Conservation (phyloP, 2,113 vertebrate genomes). For the Nannobrachium achirus region DNA sequence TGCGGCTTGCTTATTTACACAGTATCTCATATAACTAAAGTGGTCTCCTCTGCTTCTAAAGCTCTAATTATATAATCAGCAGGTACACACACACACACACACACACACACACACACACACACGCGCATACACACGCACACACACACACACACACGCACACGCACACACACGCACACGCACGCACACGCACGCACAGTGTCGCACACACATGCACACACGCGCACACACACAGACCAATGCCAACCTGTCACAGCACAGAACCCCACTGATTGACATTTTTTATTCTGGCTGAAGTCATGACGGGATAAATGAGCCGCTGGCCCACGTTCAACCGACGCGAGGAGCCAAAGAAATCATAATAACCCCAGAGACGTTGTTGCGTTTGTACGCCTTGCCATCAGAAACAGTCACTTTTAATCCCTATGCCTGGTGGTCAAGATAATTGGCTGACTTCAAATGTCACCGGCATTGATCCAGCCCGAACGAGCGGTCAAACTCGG, state of each 20-base stretch:
- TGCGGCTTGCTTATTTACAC: too few relatives aligned
- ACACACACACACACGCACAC: too few relatives aligned
- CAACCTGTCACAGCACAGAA: background rate
- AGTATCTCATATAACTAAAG: too few relatives aligned
- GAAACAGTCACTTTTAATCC: background rate
- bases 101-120: background rate
- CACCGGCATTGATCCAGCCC: too few relatives aligned
- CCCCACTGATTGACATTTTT: conserved; percentile 29
- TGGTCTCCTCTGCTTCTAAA: background rate
- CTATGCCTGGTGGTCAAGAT: too few relatives aligned
- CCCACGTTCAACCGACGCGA: background rate
- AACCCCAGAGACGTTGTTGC: background rate
- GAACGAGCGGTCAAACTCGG: background rate
- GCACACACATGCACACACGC: too few relatives aligned
- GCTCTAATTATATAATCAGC: background rate
- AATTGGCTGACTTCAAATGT: background rate
- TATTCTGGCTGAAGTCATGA: conserved; percentile 23
- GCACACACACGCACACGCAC: too few relatives aligned
- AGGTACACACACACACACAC: background rate
- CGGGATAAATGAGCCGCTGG: conserved; percentile 13
- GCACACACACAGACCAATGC: background rate
- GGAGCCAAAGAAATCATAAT: background rate
- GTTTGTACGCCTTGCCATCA: background rate
- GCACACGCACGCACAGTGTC: background rate
- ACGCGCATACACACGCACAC: too few relatives aligned